Percentiles rank a stretch among this genome's conserved stretches.
Evolutionary conservation across 2,113 vertebrate genomes (phyloP).

Genomic region (Heptranchias perlo): DNA sequence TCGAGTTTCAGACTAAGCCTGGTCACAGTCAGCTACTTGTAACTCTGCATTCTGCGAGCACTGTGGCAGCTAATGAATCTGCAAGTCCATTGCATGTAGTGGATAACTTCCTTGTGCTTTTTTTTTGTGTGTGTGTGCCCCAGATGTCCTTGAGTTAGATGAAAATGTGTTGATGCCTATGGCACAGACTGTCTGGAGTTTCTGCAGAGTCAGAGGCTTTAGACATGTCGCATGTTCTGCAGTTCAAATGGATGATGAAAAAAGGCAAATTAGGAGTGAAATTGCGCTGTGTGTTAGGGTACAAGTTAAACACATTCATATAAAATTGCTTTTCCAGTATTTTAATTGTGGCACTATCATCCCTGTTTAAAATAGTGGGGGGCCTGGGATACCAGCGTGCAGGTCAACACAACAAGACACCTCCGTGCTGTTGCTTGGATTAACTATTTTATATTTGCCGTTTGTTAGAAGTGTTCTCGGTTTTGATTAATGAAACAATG

Average conservation of each 20-base stretch:
- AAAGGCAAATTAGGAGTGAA: not conserved
- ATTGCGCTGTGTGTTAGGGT: not conserved
- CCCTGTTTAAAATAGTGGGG: not conserved
- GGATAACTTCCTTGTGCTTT: too few species aligned
- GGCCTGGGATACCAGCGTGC: not conserved
- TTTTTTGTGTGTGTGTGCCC: not conserved
- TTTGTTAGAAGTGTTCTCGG: not conserved
- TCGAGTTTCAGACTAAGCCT: not conserved
- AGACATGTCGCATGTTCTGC: not conserved
- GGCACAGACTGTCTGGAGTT: not conserved
- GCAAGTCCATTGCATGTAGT: not conserved
- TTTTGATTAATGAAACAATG: not conserved
- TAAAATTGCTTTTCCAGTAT: not conserved
- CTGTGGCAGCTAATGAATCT: not conserved
- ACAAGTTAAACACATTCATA: not conserved
- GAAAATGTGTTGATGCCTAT: constrained; percentile 14
- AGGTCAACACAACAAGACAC: not conserved
- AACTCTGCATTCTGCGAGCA: not conserved
- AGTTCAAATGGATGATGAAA: not conserved
- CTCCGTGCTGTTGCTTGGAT: not conserved
- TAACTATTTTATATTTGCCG: not conserved
- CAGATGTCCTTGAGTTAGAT: constrained; percentile 20
- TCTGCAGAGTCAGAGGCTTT: constrained; percentile 1
- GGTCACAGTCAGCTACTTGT: not conserved
- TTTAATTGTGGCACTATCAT: not conserved